A percentile compares a stretch with the other conserved stretches of the same genome.
Conservation (phyloP, 2,888 invertebrate genomes). For the Lochmaea capreae region DNA sequence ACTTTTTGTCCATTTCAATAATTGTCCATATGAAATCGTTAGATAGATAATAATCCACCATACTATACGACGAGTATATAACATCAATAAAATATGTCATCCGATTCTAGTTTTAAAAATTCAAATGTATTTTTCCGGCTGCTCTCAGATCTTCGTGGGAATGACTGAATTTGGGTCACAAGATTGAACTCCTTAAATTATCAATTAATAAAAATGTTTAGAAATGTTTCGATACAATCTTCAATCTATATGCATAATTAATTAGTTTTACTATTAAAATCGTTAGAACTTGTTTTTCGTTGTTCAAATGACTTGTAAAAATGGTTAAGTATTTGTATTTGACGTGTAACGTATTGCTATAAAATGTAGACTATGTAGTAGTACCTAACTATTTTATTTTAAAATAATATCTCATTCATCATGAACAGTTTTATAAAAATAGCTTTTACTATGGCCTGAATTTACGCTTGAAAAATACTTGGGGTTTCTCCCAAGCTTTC, state of each 20-base stretch:
- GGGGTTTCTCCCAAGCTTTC: too few relatives aligned
- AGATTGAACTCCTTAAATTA: constrained; percentile 28
- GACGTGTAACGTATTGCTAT: background rate
- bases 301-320: constrained; percentile 1
- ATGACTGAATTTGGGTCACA: constrained; percentile 32
- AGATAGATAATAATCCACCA: background rate
- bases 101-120: constrained; percentile 22
- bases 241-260: constrained; percentile 28
- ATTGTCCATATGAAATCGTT: background rate
- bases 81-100: constrained; percentile 25
- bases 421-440: background rate
- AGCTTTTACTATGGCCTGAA: too few relatives aligned
- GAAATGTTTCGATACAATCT: constrained; percentile 36
- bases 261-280: constrained; percentile 10
- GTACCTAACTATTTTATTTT: background rate
- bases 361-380: background rate
- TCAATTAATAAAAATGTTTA: constrained; percentile 35
- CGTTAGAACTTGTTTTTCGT: constrained; percentile 1
- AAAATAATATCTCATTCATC: too few relatives aligned
- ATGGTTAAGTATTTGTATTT: constrained; percentile 5
- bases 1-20: background rate
- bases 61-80: background rate
- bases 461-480: too few relatives aligned
- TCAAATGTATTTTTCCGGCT: constrained; percentile 21
- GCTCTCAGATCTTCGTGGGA: constrained; percentile 28